phyloP scores from a whole-genome alignment of 2,113 vertebrate species.

The Solea solea region DNA sequence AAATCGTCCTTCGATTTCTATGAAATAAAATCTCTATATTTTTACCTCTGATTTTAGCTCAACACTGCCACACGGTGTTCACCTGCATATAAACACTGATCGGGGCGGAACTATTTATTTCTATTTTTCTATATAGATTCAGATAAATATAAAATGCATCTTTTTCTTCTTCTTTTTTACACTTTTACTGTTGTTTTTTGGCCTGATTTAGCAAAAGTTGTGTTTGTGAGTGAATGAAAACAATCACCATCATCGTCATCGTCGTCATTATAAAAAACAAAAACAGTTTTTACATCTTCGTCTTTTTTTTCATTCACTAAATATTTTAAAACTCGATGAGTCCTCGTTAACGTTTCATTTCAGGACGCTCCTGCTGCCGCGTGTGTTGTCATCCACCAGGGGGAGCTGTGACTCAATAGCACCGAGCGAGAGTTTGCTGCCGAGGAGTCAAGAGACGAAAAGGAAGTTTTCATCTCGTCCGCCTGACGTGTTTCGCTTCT shows the following conservation, averaged over 20 bases:
- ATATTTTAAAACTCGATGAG: conserved; percentile 80
- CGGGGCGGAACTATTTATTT: background rate
- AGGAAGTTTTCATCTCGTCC: conserved; percentile 3
- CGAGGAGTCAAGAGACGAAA: conserved; percentile 48
- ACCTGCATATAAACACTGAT: conserved; percentile 24
- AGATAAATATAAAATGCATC: background rate
- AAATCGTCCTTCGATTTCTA: too few species aligned
- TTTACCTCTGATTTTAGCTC: too few species aligned
- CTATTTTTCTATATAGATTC: background rate
- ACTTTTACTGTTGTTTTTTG: too few species aligned
- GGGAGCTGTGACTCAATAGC: conserved; percentile 76
- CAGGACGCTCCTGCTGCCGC: conserved; percentile 44
- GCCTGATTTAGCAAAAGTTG: too few species aligned
- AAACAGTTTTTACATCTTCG: conserved; percentile 62
- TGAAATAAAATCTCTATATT: too few species aligned
- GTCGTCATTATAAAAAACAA: background rate
- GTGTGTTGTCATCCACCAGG: conserved; percentile 62
- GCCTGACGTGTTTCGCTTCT: conserved; percentile 25
- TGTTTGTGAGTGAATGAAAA: too few species aligned
- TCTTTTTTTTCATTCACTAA: conserved; percentile 80
- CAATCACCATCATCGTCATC: background rate
- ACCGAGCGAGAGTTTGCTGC: conserved; percentile 66
- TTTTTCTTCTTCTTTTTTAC: too few species aligned
- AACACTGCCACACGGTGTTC: background rate
- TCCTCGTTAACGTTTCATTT: conserved; percentile 47